phyloP scores from a whole-genome alignment of 2,888 invertebrate species.

The Dryococelus australis region DNA sequence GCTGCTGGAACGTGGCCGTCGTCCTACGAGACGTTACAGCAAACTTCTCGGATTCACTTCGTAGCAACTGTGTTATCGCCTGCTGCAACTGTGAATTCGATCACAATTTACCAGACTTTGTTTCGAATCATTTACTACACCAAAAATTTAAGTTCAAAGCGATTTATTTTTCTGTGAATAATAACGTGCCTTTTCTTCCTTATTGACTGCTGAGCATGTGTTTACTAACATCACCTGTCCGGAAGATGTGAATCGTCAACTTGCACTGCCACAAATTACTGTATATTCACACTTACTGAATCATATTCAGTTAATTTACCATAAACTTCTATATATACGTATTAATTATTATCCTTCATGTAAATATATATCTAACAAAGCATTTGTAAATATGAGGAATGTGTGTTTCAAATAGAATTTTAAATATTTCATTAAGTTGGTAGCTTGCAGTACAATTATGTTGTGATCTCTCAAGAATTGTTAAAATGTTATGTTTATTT shows the following conservation, averaged over 20 bases:
- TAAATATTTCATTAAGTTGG: not conserved
- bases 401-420: not conserved
- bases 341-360: not conserved
- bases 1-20: not conserved
- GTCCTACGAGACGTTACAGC: too few relatives aligned
- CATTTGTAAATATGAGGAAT: not conserved
- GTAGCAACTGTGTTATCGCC: not conserved
- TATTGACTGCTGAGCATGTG: not conserved
- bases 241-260: not conserved
- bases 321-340: not conserved
- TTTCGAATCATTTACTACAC: not conserved
- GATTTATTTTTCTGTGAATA: not conserved
- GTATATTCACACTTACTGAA: not conserved
- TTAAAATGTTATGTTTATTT: not conserved
- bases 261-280: not conserved
- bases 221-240: not conserved
- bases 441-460: not conserved
- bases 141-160: conserved; percentile 7
- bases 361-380: not conserved
- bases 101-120: not conserved
- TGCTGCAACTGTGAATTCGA: not conserved
- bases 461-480: not conserved
- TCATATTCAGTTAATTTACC: not conserved
- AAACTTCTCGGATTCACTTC: not conserved
- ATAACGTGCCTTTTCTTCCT: not conserved